Evolutionary conservation across 2,113 vertebrate genomes (phyloP).

Genomic region (Aptenodytes patagonicus): DNA sequence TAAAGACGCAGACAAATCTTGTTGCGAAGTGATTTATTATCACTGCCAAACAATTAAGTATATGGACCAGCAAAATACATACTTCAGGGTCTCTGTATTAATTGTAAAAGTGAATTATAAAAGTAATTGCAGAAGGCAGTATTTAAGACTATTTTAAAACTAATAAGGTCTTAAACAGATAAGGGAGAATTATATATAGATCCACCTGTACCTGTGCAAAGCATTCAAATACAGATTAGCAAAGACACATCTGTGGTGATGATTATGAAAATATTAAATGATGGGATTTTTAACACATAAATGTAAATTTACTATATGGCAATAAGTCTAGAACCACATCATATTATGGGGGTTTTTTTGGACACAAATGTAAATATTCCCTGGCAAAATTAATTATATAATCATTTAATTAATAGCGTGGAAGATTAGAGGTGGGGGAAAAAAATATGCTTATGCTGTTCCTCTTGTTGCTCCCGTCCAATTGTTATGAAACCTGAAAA

Average conservation of each 20-base stretch:
- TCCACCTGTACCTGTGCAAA: background rate
- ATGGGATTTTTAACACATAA: background rate
- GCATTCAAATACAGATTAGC: background rate
- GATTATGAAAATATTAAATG: background rate
- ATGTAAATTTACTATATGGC: background rate
- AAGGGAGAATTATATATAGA: background rate
- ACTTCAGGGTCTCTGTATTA: background rate
- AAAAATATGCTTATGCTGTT: background rate
- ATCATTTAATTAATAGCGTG: background rate
- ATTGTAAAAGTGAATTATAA: background rate
- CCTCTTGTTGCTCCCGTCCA: background rate
- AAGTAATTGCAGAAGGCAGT: background rate
- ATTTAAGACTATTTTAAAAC: background rate
- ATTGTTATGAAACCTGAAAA: background rate
- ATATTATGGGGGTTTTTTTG: rapidly evolving
- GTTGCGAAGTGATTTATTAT: background rate
- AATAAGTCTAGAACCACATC: background rate
- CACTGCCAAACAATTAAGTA: background rate
- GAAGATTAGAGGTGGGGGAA: background rate
- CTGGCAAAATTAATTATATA: background rate
- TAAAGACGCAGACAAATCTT: background rate
- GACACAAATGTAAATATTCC: background rate
- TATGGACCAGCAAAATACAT: background rate
- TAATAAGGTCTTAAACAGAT: background rate
- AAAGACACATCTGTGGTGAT: background rate